Conservation (phyloP, 2,888 invertebrate genomes). For the Agonum fuliginosum region DNA sequence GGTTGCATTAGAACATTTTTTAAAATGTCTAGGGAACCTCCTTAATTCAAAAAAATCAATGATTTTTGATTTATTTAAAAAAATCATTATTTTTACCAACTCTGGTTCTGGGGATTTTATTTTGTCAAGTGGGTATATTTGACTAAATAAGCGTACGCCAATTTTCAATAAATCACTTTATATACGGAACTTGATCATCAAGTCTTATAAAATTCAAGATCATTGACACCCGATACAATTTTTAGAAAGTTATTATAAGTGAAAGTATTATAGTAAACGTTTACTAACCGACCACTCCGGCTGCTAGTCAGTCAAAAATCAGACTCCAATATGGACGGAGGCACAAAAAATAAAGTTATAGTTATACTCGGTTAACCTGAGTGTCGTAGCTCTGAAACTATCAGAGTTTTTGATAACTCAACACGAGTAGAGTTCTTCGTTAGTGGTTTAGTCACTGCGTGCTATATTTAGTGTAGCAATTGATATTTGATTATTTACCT, state of each 20-base stretch:
- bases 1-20: no score
- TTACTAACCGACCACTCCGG: no score
- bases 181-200: no score
- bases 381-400: constrained; percentile 13
- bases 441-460: constrained; percentile 13
- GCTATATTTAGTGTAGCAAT: not conserved
- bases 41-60: no score
- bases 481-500: not conserved
- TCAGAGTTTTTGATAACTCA: constrained; percentile 24
- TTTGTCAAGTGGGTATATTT: no score
- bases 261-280: constrained; percentile 37
- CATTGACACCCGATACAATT: constrained; percentile 53
- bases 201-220: constrained; percentile 50
- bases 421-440: not conserved
- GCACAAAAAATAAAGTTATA: not conserved
- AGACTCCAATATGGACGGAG: not conserved
- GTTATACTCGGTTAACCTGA: not conserved
- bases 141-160: no score
- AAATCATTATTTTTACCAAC: no score
- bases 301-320: constrained; percentile 25
- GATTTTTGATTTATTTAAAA: no score
- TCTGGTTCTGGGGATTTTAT: no score
- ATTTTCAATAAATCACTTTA: no score
- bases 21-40: no score
- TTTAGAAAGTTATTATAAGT: constrained; percentile 55